Evolutionary conservation across 2,113 vertebrate species (phyloP).

Genomic region (Gila orcuttii): DNA sequence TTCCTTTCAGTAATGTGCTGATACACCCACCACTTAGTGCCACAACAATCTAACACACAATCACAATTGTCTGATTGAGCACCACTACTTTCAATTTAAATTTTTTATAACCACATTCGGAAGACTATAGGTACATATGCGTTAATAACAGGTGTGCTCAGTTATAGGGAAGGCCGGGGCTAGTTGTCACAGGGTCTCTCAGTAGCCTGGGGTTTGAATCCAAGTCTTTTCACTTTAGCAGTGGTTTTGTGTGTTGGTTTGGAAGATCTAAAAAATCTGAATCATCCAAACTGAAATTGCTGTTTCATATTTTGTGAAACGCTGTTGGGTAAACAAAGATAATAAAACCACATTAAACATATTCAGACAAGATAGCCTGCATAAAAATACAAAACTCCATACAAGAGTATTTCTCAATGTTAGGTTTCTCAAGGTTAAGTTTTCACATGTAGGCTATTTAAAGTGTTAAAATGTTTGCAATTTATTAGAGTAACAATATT

Average conservation of each 20-base stretch:
- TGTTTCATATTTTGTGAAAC: not conserved
- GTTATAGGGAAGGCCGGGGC: not conserved
- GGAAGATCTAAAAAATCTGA: not conserved
- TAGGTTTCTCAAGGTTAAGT: not conserved
- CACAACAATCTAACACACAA: conserved; percentile 19
- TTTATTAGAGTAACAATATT: not conserved
- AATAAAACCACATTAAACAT: not conserved
- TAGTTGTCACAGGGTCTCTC: not conserved
- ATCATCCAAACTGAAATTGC: not conserved
- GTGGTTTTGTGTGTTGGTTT: not conserved
- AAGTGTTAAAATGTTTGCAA: not conserved
- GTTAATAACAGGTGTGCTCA: not conserved
- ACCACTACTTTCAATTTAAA: not conserved
- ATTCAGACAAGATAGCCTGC: not conserved
- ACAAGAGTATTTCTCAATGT: not conserved
- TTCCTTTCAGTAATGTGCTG: conserved; percentile 29
- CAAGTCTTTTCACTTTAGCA: not conserved
- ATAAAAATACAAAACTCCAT: not conserved
- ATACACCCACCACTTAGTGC: conserved; percentile 15
- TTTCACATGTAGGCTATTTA: not conserved
- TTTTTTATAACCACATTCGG: not conserved
- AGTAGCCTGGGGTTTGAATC: not conserved
- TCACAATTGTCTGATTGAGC: conserved; percentile 5
- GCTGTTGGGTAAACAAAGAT: not conserved
- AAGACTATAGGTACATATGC: not conserved